Evolutionary conservation across 2,888 invertebrate species (phyloP), one percentile per base, ranked within the genome.

Genomic region (Agrotis puta): DNA sequence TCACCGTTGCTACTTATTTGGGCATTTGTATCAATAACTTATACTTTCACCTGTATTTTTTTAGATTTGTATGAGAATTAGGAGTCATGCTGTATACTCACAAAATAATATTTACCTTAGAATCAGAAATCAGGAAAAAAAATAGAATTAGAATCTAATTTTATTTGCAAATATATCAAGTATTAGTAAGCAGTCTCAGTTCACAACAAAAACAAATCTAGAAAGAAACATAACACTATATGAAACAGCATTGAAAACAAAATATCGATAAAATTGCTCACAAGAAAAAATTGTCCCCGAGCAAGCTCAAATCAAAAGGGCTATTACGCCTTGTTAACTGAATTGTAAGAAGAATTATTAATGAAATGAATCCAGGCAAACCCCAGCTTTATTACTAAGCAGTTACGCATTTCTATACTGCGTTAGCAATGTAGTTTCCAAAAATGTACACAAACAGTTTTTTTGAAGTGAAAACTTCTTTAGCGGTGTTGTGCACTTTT

Each of bases 391-490:
- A 69, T 57, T 73, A 66, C 56, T 70, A 66, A 68, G 54, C 64
- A 56, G 61, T 63, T 57, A 70, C 70, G 70, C 70, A 81, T 82
- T 81, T 74, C 77, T 79, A 83, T 20, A 33, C 33, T 56, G 1
- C 3, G 33, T 5, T 56, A 6, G 13, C 33, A 1, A 56, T 20
- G 0, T 3, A 20, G 6, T 56, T 14, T 56, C 56, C 33, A 33
- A 13, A 20, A 2, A 0, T n/a, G 27, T 1, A 56, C 18, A 54
- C 54, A 3, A 24, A 18, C 27, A 9, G 9, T 9, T 11, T 20
- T 50, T 24, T 4, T 45, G n/a, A n/a, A n/a, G n/a, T n/a, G n/a
- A n/a, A n/a, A n/a, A n/a, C n/a, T n/a, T n/a, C n/a, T n/a, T n/a
- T n/a, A n/a, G n/a, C n/a, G n/a, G n/a, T n/a, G n/a, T n/a, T n/a